Conservation (phyloP, 2,888 invertebrate genomes). For the Dysmachus trigonus region DNA sequence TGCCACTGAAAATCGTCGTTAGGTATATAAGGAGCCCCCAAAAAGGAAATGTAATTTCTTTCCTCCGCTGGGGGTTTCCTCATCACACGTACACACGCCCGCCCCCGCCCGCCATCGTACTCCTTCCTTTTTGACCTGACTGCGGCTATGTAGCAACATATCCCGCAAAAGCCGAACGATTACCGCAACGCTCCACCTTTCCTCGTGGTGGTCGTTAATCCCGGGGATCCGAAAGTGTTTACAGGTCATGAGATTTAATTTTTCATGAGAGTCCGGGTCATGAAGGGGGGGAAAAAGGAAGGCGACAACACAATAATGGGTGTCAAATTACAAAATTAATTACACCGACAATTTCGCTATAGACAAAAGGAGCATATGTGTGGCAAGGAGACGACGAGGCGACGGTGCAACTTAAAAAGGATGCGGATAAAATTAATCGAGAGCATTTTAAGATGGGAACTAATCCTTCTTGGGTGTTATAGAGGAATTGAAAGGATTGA, state of each 20-base stretch:
- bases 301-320: neutral
- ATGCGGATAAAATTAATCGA: neutral
- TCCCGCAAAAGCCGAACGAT: neutral
- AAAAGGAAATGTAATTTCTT: constrained; percentile 24
- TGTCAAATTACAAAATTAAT: constrained; percentile 41
- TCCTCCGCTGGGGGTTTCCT: neutral
- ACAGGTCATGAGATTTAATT: constrained; percentile 44
- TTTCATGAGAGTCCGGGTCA: neutral
- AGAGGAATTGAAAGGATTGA: no score
- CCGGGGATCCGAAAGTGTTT: constrained; percentile 16
- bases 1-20: neutral
- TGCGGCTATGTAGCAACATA: neutral
- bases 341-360: constrained; percentile 7
- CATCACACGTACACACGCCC: neutral
- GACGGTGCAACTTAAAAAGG: neutral
- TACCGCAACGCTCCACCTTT: neutral
- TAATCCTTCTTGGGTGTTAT: neutral
- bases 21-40: constrained; percentile 19
- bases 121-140: neutral
- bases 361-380: neutral
- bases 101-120: neutral
- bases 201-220: constrained; percentile 9
- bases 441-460: neutral
- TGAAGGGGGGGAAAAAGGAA: neutral
- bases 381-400: neutral